These are phyloP conservation scores for Gymnogyps californianus DNA, from an alignment of 2,113 vertebrate genomes.

Conservation along the genomic window DNA sequence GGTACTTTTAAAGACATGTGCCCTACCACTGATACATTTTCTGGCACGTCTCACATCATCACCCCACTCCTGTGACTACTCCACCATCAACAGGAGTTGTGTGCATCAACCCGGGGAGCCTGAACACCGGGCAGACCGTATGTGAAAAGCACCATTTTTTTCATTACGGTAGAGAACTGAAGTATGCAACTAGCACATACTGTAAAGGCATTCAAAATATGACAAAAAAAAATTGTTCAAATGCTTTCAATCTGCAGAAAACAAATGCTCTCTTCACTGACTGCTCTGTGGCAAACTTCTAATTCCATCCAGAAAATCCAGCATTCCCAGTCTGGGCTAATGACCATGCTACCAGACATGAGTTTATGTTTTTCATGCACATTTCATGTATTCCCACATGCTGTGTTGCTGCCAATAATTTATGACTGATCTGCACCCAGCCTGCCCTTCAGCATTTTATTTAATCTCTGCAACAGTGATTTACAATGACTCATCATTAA, in stretches of 20 bases:
- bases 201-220: conserved; percentile 47
- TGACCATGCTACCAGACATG: conserved; percentile 72
- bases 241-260: conserved; percentile 37
- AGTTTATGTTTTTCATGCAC: conserved; percentile 80
- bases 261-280: conserved; percentile 50
- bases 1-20: neutral
- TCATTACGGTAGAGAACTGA: neutral
- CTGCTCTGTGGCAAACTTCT: conserved; percentile 57
- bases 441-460: conserved; percentile 91
- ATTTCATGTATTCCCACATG: conserved; percentile 81
- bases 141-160: neutral
- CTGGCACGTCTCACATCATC: neutral
- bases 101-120: neutral
- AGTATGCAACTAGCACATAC: neutral
- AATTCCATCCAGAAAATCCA: conserved; percentile 56
- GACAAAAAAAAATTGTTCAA: conserved; percentile 12
- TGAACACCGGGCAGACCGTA: neutral
- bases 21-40: neutral
- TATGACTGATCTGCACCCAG: conserved; percentile 90
- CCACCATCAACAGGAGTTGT: neutral
- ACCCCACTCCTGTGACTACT: neutral
- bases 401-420: conserved; percentile 90
- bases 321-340: conserved; percentile 63
- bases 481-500: conserved; percentile 84
- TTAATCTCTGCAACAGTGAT: conserved; percentile 86